These are phyloP conservation scores for Acleris literana DNA, from an alignment of 2,888 invertebrate species.

Conservation along the genomic window DNA sequence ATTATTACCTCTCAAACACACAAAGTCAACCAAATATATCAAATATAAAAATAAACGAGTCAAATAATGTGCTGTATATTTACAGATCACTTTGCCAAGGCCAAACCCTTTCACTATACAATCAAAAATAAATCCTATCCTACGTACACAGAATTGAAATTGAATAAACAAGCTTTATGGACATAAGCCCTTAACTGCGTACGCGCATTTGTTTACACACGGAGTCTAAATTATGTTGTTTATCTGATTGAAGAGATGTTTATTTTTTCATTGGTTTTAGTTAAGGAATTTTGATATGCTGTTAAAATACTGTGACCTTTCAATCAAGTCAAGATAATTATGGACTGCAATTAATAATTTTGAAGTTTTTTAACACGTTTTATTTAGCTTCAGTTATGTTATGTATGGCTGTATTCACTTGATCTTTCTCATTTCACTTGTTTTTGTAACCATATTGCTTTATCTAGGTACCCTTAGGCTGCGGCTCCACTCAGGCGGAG, in stretches of 20 bases:
- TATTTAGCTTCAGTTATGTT: too few species aligned
- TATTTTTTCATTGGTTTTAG: slow-evolving; percentile 26
- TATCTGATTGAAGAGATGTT: slow-evolving; percentile 32
- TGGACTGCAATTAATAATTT: neutral
- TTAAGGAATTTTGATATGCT: slow-evolving; percentile 33
- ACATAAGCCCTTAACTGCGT: slow-evolving; percentile 4
- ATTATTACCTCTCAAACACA: neutral
- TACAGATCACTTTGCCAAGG: slow-evolving; percentile 18
- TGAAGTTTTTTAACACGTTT: too few species aligned
- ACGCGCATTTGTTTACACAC: slow-evolving; percentile 25
- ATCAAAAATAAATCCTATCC: neutral
- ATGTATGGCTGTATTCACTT: too few species aligned
- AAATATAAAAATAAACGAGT: slow-evolving; percentile 6
- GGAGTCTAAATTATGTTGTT: slow-evolving; percentile 33
- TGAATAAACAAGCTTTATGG: neutral
- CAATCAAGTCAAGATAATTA: slow-evolving; percentile 5
- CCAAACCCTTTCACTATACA: neutral
- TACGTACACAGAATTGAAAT: neutral
- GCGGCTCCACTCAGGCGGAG: too few species aligned
- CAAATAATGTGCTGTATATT: neutral
- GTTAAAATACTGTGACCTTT: slow-evolving; percentile 4
- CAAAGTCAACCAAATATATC: slow-evolving; percentile 11
- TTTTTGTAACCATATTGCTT: too few species aligned
- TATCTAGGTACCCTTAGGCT: too few species aligned
- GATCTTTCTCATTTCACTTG: too few species aligned